Percentiles rank a stretch among this genome's conserved stretches.
Evolutionary conservation across 1,140 invertebrate species (phyloP).

Genomic region (Battus philenor): DNA sequence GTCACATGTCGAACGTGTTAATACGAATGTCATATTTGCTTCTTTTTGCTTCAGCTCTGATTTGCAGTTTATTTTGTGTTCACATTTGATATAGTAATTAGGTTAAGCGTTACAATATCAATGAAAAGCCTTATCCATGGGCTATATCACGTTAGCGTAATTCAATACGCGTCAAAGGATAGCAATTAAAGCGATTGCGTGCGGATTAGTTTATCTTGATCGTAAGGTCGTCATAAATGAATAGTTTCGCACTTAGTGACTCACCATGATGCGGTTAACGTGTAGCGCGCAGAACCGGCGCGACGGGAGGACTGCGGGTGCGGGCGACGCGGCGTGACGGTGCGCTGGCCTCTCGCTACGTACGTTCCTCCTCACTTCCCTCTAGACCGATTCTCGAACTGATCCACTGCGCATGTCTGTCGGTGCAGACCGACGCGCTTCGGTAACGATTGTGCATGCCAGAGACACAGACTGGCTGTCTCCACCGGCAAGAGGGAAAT

Average conservation of each 20-base stretch:
- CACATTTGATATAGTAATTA: slow-evolving; percentile 15
- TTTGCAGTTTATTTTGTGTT: slow-evolving; percentile 14
- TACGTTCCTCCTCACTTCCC: slow-evolving; percentile 55
- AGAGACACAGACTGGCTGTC: slow-evolving; percentile 65
- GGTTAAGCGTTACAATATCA: slow-evolving; percentile 14
- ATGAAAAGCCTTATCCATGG: slow-evolving; percentile 1
- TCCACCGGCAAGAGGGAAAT: slow-evolving; percentile 61
- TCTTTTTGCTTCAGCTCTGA: slow-evolving; percentile 6
- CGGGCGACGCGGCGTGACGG: slow-evolving; percentile 44
- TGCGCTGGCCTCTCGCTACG: slow-evolving; percentile 41
- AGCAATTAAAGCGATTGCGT: slow-evolving; percentile 8
- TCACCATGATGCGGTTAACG: slow-evolving; percentile 70
- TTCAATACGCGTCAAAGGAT: slow-evolving; percentile 10
- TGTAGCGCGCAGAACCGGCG: slow-evolving; percentile 61
- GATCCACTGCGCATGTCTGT: slow-evolving; percentile 58
- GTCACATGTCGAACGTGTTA: slow-evolving; percentile 12
- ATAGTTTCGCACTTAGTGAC: slow-evolving; percentile 69
- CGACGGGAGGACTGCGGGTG: slow-evolving; percentile 63
- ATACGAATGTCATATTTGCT: slow-evolving; percentile 5
- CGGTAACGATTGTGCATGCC: slow-evolving; percentile 65
- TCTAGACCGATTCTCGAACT: slow-evolving; percentile 36
- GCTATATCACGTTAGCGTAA: slow-evolving; percentile 3
- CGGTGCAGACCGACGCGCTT: slow-evolving; percentile 63
- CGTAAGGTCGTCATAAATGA: slow-evolving; percentile 55
- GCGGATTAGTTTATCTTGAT: slow-evolving; percentile 17